phyloP scores from a whole-genome alignment of 2,888 invertebrate genomes.

The Chrysolina haemoptera region DNA sequence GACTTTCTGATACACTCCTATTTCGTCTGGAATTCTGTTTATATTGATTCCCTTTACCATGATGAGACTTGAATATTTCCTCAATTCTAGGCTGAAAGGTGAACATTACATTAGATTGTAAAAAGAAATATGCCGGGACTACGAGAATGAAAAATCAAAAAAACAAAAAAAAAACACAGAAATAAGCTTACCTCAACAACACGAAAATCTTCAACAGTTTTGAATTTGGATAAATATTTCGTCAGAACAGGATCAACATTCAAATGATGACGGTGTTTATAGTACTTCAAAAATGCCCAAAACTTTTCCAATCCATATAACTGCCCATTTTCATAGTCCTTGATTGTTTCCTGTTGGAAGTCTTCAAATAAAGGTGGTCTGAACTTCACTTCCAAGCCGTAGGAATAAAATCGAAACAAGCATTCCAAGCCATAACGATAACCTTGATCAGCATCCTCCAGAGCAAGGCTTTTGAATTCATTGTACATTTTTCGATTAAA shows the following conservation, averaged over 20 bases:
- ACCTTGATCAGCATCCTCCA: constrained; percentile 92
- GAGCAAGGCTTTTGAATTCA: constrained; percentile 93
- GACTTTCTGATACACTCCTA: constrained; percentile 79
- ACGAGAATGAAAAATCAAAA: constrained; percentile 2
- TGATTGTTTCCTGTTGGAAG: constrained; percentile 93
- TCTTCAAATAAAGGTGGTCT: constrained; percentile 95
- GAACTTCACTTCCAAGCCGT: constrained; percentile 97
- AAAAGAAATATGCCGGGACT: too few relatives aligned
- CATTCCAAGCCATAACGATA: constrained; percentile 92
- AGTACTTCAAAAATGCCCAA: constrained; percentile 99
- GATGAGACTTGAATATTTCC: constrained; percentile 71
- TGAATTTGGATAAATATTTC: constrained; percentile 83
- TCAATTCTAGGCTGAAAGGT: constrained; percentile 75
- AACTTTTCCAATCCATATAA: constrained; percentile 99
- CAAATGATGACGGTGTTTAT: constrained; percentile 83
- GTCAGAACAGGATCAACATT: constrained; percentile 82
- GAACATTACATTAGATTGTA: too few relatives aligned
- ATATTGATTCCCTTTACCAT: constrained; percentile 70
- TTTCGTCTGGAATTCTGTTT: constrained; percentile 73
- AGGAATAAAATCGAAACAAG: constrained; percentile 96
- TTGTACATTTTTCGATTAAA: constrained; percentile 99
- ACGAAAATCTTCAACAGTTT: constrained; percentile 91
- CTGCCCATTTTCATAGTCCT: constrained; percentile 93
- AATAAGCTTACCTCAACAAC: constrained; percentile 77
- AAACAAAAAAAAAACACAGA: neutral